Conservation (phyloP, 2,797 vertebrate species). For the Melanogrammus aeglefinus region DNA sequence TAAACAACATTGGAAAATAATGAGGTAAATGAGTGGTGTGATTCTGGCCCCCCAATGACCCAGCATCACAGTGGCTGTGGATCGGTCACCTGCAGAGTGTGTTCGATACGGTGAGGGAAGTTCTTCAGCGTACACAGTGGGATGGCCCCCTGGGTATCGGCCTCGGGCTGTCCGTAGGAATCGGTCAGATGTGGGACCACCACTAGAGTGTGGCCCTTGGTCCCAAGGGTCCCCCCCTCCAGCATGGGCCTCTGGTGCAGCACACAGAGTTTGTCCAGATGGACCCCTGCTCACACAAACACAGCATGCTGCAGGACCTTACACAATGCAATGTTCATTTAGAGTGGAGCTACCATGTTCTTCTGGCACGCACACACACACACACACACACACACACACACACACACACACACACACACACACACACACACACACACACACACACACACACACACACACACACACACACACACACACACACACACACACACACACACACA, state of each 20-base stretch:
- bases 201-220: conserved; percentile 69
- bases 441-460: background rate
- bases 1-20: background rate
- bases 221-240: conserved; percentile 82
- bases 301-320: background rate
- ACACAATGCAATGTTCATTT: background rate
- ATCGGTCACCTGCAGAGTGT: conserved; percentile 82
- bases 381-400: background rate
- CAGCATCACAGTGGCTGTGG: background rate
- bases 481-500: background rate
- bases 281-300: conserved; percentile 70
- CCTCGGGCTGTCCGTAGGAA: conserved; percentile 44
- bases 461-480: no score
- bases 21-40: background rate
- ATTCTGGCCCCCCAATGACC: no score
- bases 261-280: conserved; percentile 78
- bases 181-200: conserved; percentile 80
- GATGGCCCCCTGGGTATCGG: conserved; percentile 40
- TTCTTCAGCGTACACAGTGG: conserved; percentile 82
- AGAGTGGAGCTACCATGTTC: background rate
- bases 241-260: conserved; percentile 76
- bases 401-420: background rate
- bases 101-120: conserved; percentile 82
- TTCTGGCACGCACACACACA: background rate
- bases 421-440: background rate